These are phyloP conservation scores for Apotomis betuletana DNA, from an alignment of 2,888 invertebrate species.

Conservation along the genomic window DNA sequence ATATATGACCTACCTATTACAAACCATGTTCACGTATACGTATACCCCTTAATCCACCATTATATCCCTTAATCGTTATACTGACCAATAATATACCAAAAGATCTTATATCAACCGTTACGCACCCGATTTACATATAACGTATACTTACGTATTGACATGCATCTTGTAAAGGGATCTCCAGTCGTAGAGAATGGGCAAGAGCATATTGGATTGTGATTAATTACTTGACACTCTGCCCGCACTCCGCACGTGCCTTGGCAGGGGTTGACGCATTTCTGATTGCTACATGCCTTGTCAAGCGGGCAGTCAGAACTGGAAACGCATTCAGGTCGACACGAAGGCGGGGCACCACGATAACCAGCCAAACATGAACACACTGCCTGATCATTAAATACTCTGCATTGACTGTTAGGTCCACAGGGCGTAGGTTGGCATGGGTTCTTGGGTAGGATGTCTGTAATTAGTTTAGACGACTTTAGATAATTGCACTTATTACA, in stretches of 20 bases:
- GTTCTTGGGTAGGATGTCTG: conserved; percentile 71
- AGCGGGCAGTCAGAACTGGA: conserved; percentile 88
- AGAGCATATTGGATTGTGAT: conserved; percentile 89
- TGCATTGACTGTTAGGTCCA: conserved; percentile 85
- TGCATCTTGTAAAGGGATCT: conserved; percentile 86
- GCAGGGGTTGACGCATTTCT: conserved; percentile 89
- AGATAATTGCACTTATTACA: conserved; percentile 20
- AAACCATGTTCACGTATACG: too few relatives aligned
- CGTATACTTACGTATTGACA: conserved; percentile 73
- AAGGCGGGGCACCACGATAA: conserved; percentile 86
- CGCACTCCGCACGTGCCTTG: conserved; percentile 90
- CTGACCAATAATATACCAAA: too few relatives aligned
- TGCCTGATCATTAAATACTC: conserved; percentile 84
- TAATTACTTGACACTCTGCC: conserved; percentile 89
- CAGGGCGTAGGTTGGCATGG: conserved; percentile 86
- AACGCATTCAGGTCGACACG: conserved; percentile 89
- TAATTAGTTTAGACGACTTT: conserved; percentile 43
- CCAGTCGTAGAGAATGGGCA: conserved; percentile 86
- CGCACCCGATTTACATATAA: neutral
- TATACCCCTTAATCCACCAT: too few relatives aligned
- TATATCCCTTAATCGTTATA: too few relatives aligned
- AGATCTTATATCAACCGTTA: too few relatives aligned
- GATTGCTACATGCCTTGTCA: conserved; percentile 87
- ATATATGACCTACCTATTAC: too few relatives aligned
- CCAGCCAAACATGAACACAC: conserved; percentile 87